Evolutionary conservation across 2,797 vertebrate genomes (phyloP).

Genomic region (Eidolon dupreanum): DNA sequence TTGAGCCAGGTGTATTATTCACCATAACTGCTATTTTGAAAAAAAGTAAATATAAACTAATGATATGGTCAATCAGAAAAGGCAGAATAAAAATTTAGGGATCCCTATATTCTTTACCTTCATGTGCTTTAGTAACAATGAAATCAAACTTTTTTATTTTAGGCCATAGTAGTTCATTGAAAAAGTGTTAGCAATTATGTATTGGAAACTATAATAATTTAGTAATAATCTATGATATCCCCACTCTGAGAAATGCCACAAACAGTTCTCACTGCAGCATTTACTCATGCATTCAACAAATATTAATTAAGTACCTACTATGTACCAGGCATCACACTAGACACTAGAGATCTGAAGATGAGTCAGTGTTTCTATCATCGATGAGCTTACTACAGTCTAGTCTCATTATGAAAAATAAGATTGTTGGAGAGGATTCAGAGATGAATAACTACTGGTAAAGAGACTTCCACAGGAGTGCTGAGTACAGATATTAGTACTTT

Average conservation of each 20-base stretch:
- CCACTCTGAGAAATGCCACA: not conserved
- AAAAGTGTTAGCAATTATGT: not conserved
- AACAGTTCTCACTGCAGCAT: not conserved
- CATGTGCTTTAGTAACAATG: not conserved
- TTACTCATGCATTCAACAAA: not conserved
- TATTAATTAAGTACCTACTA: not conserved
- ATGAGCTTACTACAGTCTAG: not conserved
- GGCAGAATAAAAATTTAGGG: not conserved
- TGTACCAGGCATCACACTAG: not conserved
- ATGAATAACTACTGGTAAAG: not conserved
- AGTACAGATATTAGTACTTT: not conserved
- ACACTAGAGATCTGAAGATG: not conserved
- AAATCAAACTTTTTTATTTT: not conserved
- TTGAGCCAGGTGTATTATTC: not conserved
- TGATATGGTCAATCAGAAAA: conserved; percentile 26
- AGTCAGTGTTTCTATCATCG: not conserved
- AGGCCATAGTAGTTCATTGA: not conserved
- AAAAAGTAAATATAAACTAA: conserved; percentile 18
- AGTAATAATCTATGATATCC: not conserved
- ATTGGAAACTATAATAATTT: not conserved
- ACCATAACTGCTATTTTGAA: not conserved
- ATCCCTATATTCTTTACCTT: not conserved
- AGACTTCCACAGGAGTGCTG: not conserved
- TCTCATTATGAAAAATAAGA: not conserved
- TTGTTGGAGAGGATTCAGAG: not conserved